Conservation (phyloP, 1,140 invertebrate genomes). For the Zaprionus davidi region DNA sequence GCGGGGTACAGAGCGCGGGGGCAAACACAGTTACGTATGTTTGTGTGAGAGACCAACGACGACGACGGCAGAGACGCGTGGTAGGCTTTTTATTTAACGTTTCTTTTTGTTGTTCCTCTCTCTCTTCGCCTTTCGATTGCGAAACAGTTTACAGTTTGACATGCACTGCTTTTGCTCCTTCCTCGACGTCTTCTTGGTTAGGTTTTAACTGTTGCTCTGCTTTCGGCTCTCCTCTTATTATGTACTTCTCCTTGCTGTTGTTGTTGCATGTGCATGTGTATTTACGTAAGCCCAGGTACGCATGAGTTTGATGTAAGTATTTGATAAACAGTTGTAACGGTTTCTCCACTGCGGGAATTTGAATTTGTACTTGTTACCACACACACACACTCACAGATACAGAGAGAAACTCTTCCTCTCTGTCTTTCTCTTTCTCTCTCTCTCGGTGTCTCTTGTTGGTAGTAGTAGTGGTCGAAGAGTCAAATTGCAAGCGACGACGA, state of each 20-base stretch:
- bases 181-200: conserved; percentile 12
- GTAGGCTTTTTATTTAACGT: conserved; percentile 26
- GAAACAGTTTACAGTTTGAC: conserved; percentile 47
- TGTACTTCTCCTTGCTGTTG: background rate
- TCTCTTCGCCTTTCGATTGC: conserved; percentile 36
- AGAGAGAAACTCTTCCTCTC: background rate
- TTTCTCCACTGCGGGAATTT: background rate
- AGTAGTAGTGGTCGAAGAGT: conserved; percentile 28
- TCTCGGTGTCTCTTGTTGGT: background rate
- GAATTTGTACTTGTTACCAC: conserved; percentile 36
- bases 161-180: conserved; percentile 30
- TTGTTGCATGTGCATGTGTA: conserved; percentile 1
- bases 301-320: conserved; percentile 1
- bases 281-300: conserved; percentile 5
- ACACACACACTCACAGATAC: conserved; percentile 23
- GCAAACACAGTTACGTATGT: conserved; percentile 20
- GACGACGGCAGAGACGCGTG: conserved; percentile 27
- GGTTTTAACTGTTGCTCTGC: conserved; percentile 10
- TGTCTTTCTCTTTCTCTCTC: background rate
- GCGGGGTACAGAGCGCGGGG: background rate
- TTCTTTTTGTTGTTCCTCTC: conserved; percentile 16
- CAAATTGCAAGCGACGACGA: conserved; percentile 31
- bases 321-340: conserved; percentile 20
- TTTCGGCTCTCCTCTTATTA: background rate
- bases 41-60: background rate